phyloP scores from a whole-genome alignment of 2,113 vertebrate species.

The Triplophysa rosa region DNA sequence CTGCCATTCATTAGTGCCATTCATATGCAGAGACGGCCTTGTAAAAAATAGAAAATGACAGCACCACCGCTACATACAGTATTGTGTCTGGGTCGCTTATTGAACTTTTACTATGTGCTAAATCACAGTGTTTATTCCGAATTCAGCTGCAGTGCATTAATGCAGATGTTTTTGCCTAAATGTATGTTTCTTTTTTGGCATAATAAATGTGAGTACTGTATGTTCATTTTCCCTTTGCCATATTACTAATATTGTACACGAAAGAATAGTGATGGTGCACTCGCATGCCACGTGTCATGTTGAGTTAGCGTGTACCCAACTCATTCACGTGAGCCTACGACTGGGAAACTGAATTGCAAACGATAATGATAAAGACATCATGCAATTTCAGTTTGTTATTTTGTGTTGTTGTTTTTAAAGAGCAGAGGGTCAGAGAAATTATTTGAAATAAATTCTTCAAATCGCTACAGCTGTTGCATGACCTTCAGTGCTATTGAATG shows the following conservation, averaged over 20 bases:
- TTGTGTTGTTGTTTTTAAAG: conserved; percentile 3
- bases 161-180: conserved; percentile 26
- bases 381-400: conserved; percentile 19
- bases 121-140: conserved; percentile 42
- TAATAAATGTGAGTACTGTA: conserved; percentile 55
- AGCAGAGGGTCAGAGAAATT: background rate
- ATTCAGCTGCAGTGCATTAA: conserved; percentile 28
- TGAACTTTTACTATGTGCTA: conserved; percentile 47
- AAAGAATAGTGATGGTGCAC: conserved; percentile 6
- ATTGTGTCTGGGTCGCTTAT: conserved; percentile 48
- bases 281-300: conserved; percentile 23
- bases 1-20: conserved; percentile 54
- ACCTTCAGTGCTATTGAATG: conserved; percentile 20
- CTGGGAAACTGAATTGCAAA: conserved; percentile 6
- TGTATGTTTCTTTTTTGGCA: conserved; percentile 40
- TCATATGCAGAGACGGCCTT: conserved; percentile 60
- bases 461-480: background rate
- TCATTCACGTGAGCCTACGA: conserved; percentile 32
- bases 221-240: conserved; percentile 39
- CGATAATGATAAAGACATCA: background rate
- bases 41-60: conserved; percentile 35
- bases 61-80: conserved; percentile 44
- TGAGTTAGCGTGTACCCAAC: conserved; percentile 18
- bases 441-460: conserved; percentile 7
- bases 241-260: conserved; percentile 34